These are phyloP conservation scores for Nettapus auritus DNA, from an alignment of 2,113 vertebrate species.

Conservation along the genomic window DNA sequence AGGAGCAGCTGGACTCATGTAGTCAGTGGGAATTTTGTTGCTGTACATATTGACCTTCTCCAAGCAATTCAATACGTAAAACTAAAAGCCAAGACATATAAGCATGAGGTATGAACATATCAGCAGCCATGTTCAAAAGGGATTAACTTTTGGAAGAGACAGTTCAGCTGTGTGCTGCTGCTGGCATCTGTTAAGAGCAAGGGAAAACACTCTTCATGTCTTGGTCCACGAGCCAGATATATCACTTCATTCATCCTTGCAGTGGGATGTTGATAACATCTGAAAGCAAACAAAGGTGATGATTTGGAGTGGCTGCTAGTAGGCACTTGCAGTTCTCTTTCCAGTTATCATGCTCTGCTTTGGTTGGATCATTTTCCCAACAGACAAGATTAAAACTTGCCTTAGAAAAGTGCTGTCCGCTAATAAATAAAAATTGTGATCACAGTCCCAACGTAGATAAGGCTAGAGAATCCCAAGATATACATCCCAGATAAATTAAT, in stretches of 20 bases:
- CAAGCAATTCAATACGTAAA: slow-evolving; percentile 59
- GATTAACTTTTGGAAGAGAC: slow-evolving; percentile 49
- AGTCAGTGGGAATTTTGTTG: slow-evolving; percentile 37
- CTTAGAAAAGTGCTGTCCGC: background rate
- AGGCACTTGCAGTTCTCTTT: background rate
- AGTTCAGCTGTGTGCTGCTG: slow-evolving; percentile 45
- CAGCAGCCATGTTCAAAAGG: slow-evolving; percentile 49
- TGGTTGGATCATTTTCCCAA: background rate
- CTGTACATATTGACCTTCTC: slow-evolving; percentile 31
- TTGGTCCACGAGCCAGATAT: slow-evolving; percentile 56
- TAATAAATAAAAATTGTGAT: background rate
- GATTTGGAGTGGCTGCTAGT: slow-evolving; percentile 55
- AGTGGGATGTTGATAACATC: slow-evolving; percentile 63
- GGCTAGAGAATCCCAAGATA: background rate
- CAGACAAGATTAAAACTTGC: slow-evolving; percentile 50
- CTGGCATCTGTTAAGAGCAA: slow-evolving; percentile 58
- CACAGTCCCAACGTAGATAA: background rate
- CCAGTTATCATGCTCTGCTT: slow-evolving; percentile 42
- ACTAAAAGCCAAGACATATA: slow-evolving; percentile 58
- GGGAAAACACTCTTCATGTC: slow-evolving; percentile 54
- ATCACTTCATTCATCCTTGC: slow-evolving; percentile 64
- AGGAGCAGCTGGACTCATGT: slow-evolving; percentile 42
- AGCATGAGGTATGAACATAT: slow-evolving; percentile 42
- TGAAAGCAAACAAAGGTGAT: slow-evolving; percentile 69
- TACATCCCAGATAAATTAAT: background rate